These are phyloP conservation scores for Tigriopus californicus DNA, from an alignment of 2,888 invertebrate genomes.

Conservation along the genomic window DNA sequence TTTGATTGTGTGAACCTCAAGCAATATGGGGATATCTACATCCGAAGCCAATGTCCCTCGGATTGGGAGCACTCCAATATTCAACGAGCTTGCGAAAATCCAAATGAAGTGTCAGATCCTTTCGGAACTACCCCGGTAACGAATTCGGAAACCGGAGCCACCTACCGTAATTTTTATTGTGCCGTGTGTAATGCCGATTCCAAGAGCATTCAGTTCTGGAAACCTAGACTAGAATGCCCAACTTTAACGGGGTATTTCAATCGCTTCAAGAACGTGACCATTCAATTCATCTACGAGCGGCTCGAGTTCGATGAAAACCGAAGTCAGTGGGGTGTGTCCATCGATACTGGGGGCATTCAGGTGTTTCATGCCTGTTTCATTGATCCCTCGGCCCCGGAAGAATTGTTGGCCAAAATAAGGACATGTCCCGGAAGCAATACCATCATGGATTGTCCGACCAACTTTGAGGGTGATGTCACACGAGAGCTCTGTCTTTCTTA, in stretches of 20 bases:
- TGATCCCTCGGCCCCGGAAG: slow-evolving; percentile 27
- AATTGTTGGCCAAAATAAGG: slow-evolving; percentile 25
- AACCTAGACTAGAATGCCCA: slow-evolving; percentile 28
- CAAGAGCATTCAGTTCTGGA: slow-evolving; percentile 26
- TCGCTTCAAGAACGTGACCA: slow-evolving; percentile 16
- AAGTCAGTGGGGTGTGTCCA: slow-evolving; percentile 24
- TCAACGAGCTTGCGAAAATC: slow-evolving; percentile 21
- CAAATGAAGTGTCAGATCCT: slow-evolving; percentile 23
- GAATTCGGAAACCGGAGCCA: slow-evolving; percentile 23
- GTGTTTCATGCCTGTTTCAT: slow-evolving; percentile 27
- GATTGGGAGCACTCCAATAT: slow-evolving; percentile 25
- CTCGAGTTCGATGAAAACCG: slow-evolving; percentile 22
- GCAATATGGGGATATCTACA: slow-evolving; percentile 29
- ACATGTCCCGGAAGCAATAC: slow-evolving; percentile 24
- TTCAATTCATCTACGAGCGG: slow-evolving; percentile 17
- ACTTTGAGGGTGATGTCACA: slow-evolving; percentile 22
- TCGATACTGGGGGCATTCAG: slow-evolving; percentile 20
- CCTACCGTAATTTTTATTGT: slow-evolving; percentile 29
- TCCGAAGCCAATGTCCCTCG: slow-evolving; percentile 28
- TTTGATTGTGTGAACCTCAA: slow-evolving; percentile 27
- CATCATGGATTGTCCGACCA: neutral
- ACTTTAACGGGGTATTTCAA: slow-evolving; percentile 19
- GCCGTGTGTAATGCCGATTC: slow-evolving; percentile 29
- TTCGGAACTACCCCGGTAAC: slow-evolving; percentile 26
- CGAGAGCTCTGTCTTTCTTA: slow-evolving; percentile 27